These are phyloP conservation scores for Drosophila nasuta DNA, from an alignment of 1,140 invertebrate genomes.

Conservation along the genomic window DNA sequence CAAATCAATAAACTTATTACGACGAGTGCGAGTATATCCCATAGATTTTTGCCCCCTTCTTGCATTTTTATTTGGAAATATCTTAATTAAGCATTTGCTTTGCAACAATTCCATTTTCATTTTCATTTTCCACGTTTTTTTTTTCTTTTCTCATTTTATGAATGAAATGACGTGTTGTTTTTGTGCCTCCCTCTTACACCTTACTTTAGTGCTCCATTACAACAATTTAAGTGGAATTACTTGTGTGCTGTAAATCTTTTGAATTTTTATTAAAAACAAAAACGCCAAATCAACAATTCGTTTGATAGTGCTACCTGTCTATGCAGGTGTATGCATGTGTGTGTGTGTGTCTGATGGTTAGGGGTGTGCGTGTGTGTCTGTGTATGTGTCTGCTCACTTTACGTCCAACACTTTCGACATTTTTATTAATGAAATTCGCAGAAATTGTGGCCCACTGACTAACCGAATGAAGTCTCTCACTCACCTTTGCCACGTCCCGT, in stretches of 20 bases:
- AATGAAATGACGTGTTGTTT: conserved; percentile 57
- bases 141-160: conserved; percentile 57
- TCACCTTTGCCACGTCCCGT: conserved; percentile 39
- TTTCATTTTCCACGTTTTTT: too few species aligned
- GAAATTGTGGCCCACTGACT: conserved; percentile 64
- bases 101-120: conserved; percentile 40
- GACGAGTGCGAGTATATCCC: conserved; percentile 14
- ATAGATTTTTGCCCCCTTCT: conserved; percentile 41
- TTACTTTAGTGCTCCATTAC: conserved; percentile 41
- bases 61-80: conserved; percentile 70
- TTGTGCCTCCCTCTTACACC: background rate
- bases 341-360: background rate
- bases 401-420: conserved; percentile 75
- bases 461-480: conserved; percentile 24
- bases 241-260: conserved; percentile 76
- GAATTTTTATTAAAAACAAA: conserved; percentile 82
- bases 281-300: conserved; percentile 64
- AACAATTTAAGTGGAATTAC: conserved; percentile 80
- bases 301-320: conserved; percentile 70
- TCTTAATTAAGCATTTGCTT: conserved; percentile 73
- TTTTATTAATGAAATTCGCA: conserved; percentile 83
- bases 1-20: conserved; percentile 82
- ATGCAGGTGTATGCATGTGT: background rate
- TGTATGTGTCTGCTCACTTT: conserved; percentile 34
- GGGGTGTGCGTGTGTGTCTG: conserved; percentile 2